These are phyloP conservation scores for Cephus pulcher DNA, from an alignment of 2,888 invertebrate species.

Conservation along the genomic window DNA sequence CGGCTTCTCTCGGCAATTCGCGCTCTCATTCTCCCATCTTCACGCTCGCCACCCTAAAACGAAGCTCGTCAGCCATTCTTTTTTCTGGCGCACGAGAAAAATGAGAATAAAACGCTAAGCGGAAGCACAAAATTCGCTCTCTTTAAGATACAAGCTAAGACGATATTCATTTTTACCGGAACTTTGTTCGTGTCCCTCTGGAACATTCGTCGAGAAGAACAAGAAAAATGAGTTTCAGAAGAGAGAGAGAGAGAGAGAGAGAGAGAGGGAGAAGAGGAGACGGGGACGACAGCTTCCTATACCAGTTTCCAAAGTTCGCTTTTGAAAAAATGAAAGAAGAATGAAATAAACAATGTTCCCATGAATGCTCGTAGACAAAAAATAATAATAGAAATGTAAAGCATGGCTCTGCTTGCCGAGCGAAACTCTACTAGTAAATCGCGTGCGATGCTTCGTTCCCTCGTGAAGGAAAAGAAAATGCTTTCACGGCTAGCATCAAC, in stretches of 20 bases:
- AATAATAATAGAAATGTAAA: neutral
- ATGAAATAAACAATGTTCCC: neutral
- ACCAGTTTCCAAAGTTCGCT: neutral
- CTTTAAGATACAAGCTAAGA: constrained; percentile 3
- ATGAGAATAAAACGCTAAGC: constrained; percentile 1
- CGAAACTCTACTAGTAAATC: neutral
- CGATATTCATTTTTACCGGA: constrained; percentile 17
- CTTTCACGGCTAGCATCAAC: constrained; percentile 29
- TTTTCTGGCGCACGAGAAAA: neutral
- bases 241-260: neutral
- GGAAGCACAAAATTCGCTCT: constrained; percentile 1
- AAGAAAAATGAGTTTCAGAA: neutral
- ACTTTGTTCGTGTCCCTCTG: neutral
- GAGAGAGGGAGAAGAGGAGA: neutral
- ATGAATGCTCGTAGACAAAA: neutral
- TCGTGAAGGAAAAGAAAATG: constrained; percentile 20
- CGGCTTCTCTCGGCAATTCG: neutral
- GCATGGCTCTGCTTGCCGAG: neutral
- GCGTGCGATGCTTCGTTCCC: neutral
- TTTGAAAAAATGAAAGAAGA: neutral
- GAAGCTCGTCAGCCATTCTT: neutral
- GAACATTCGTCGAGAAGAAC: neutral
- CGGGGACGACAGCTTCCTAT: neutral
- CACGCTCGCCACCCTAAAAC: neutral
- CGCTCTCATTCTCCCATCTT: neutral